Evolutionary conservation across 2,888 invertebrate genomes (phyloP).

Genomic region (Hypsopygia costalis): DNA sequence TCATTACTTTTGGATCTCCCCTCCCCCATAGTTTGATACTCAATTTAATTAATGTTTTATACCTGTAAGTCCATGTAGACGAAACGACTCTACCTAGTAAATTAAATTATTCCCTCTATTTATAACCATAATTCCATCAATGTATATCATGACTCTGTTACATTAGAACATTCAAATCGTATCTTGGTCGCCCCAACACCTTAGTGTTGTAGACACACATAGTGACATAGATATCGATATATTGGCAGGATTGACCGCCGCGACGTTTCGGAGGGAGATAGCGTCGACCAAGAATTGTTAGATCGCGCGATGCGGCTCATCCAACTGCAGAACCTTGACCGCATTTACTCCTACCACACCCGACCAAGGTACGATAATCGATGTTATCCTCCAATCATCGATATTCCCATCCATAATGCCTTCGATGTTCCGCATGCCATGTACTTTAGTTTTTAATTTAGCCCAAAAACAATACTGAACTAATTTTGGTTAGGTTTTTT

Average conservation of each 20-base stretch:
- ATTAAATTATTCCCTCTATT: too few relatives aligned
- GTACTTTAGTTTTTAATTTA: not conserved
- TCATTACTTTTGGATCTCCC: too few relatives aligned
- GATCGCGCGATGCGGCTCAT: slow-evolving; percentile 79
- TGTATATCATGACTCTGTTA: too few relatives aligned
- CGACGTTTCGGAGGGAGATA: slow-evolving; percentile 62
- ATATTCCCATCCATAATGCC: slow-evolving; percentile 25
- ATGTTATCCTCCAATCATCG: slow-evolving; percentile 47
- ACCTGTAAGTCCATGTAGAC: too few relatives aligned
- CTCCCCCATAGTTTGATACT: too few relatives aligned
- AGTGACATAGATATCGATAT: slow-evolving; percentile 66
- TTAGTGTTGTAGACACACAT: slow-evolving; percentile 47
- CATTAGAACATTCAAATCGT: slow-evolving; percentile 33
- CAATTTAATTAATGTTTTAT: too few relatives aligned
- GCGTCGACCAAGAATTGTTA: slow-evolving; percentile 74
- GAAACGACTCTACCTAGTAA: too few relatives aligned
- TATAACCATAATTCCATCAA: too few relatives aligned
- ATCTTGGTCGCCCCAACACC: slow-evolving; percentile 52
- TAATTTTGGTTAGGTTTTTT: too few relatives aligned
- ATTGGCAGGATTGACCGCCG: slow-evolving; percentile 79
- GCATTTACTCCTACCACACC: slow-evolving; percentile 80
- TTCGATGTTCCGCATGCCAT: slow-evolving; percentile 36
- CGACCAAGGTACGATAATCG: slow-evolving; percentile 80
- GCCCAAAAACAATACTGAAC: too few relatives aligned
- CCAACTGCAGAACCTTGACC: slow-evolving; percentile 79